Evolutionary conservation across 2,797 vertebrate species (phyloP).

Genomic region (Notolepis coatsorum): DNA sequence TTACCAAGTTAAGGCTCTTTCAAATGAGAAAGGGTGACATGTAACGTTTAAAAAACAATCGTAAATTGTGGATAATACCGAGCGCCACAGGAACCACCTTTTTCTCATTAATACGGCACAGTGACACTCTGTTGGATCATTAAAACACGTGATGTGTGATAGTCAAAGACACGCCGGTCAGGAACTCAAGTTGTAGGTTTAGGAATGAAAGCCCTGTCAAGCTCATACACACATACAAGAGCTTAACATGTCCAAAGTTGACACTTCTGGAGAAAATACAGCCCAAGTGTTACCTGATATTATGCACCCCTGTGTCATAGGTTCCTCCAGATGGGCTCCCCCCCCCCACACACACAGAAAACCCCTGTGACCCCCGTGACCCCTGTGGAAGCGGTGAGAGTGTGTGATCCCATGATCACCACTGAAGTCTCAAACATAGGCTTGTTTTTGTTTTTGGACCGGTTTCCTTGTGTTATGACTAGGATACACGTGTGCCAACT

Average conservation of each 20-base stretch:
- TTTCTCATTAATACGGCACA: constrained; percentile 16
- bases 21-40: constrained; percentile 15
- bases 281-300: constrained; percentile 74
- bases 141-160: constrained; percentile 34
- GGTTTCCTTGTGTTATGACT: constrained; percentile 74
- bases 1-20: constrained; percentile 25
- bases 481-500: constrained; percentile 40
- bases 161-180: constrained; percentile 41
- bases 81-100: constrained; percentile 27
- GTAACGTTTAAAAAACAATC: constrained; percentile 30
- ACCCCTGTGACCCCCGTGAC: constrained; percentile 74
- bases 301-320: constrained; percentile 72
- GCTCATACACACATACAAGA: constrained; percentile 44
- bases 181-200: constrained; percentile 25
- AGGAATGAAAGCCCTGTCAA: constrained; percentile 52
- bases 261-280: constrained; percentile 66
- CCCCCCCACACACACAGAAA: constrained; percentile 11
- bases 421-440: constrained; percentile 44
- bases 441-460: constrained; percentile 70
- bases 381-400: constrained; percentile 45
- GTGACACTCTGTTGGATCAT: constrained; percentile 21
- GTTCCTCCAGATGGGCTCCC: constrained; percentile 69
- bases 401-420: constrained; percentile 62
- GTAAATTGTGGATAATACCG: constrained; percentile 23
- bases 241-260: constrained; percentile 68